Evolutionary conservation across 1,140 invertebrate species (phyloP).

Genomic region (Stenopsyche tienmushanensis): DNA sequence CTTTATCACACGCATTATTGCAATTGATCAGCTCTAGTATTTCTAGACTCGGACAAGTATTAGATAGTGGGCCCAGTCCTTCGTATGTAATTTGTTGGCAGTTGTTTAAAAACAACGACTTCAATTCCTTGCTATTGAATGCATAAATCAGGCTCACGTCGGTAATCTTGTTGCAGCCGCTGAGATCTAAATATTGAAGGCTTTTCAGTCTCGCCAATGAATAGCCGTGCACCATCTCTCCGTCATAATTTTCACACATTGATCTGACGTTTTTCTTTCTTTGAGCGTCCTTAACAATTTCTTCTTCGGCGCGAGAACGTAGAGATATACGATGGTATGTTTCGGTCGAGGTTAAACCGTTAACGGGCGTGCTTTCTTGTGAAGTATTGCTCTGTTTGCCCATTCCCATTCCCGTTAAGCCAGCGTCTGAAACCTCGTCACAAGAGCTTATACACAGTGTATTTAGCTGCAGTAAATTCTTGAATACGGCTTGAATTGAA

Average conservation of each 20-base stretch:
- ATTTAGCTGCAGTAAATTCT: constrained; percentile 60
- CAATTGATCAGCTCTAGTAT: constrained; percentile 65
- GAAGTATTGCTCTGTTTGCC: constrained; percentile 40
- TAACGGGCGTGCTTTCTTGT: constrained; percentile 9
- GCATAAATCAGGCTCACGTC: constrained; percentile 70
- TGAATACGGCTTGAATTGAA: constrained; percentile 64
- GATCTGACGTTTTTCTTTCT: constrained; percentile 62
- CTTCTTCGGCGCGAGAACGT: constrained; percentile 64
- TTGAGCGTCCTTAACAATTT: constrained; percentile 64
- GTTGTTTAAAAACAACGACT: constrained; percentile 62
- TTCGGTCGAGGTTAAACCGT: constrained; percentile 3
- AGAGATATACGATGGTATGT: constrained; percentile 57
- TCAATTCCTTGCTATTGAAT: constrained; percentile 64
- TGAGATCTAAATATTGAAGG: constrained; percentile 62
- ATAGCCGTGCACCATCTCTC: constrained; percentile 55
- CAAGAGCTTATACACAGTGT: constrained; percentile 65
- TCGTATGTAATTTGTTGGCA: constrained; percentile 68
- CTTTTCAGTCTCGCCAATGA: constrained; percentile 60
- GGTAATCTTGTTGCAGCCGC: constrained; percentile 67
- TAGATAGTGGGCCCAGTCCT: constrained; percentile 62
- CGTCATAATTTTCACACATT: constrained; percentile 58
- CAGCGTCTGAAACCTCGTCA: constrained; percentile 66
- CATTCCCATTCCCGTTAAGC: constrained; percentile 63
- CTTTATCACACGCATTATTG: constrained; percentile 66
- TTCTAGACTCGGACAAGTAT: constrained; percentile 68